A percentile compares a stretch with the other conserved stretches of the same genome.
These are phyloP conservation scores for Xyliphius kryptos DNA, from an alignment of 2,113 vertebrate genomes.

Conservation along the genomic window DNA sequence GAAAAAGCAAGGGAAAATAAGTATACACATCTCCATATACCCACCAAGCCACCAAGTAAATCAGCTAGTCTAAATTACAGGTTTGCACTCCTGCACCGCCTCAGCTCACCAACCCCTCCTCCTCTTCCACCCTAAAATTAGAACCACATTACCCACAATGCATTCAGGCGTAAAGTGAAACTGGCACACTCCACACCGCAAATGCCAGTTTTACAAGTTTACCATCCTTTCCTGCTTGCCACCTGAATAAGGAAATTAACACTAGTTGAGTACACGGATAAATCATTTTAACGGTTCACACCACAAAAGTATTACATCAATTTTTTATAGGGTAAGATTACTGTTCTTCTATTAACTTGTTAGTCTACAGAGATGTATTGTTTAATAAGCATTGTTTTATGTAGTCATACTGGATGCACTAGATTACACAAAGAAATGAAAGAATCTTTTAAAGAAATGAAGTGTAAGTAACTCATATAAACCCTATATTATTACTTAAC, in stretches of 20 bases:
- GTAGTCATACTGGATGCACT: no score
- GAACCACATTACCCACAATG: conserved; percentile 36
- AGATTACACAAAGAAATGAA: no score
- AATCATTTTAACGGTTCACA: conserved; percentile 5
- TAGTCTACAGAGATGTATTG: conserved; percentile 8
- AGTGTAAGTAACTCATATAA: no score
- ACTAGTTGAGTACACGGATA: conserved; percentile 6
- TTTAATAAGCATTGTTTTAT: no score
- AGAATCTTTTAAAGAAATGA: no score
- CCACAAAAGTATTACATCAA: not conserved
- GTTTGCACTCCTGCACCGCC: conserved; percentile 21
- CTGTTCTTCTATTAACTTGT: no score
- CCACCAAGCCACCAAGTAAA: conserved; percentile 21
- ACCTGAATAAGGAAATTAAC: conserved; percentile 35
- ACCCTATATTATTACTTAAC: no score
- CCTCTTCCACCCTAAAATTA: conserved; percentile 25
- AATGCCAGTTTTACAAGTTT: conserved; percentile 27
- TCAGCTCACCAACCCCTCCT: conserved; percentile 28
- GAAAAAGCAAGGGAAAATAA: conserved; percentile 7
- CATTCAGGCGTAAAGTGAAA: conserved; percentile 26
- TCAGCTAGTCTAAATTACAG: conserved; percentile 34
- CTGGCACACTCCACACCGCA: conserved; percentile 33
- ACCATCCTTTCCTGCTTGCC: no score
- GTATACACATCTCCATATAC: conserved; percentile 7
- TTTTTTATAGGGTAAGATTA: no score